Evolutionary conservation across 1,140 invertebrate species (phyloP), one percentile per base, ranked within the genome.

Genomic region (Lepidurus couesii): DNA sequence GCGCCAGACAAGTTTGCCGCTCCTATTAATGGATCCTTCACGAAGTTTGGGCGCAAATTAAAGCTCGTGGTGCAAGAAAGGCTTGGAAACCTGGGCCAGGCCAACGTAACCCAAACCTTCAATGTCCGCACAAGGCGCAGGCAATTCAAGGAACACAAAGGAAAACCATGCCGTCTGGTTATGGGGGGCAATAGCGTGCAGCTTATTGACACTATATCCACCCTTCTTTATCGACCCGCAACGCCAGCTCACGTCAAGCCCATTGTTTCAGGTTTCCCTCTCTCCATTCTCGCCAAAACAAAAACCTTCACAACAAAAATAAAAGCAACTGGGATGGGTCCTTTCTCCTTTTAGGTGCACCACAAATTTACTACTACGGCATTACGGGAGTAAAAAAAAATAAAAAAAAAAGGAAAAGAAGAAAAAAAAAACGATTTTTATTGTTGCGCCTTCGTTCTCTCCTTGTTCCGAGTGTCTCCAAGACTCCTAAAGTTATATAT

Each of bases 151-250:
- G 16, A 65, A 7, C 16, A 21, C 53, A 65, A 65, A 65, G 53
- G 53, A 65, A 65, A 65, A 65, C 53, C 53, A 65, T 65, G 21
- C 53, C 9, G 53, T 65, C 53, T 65, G 53, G 53, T 65, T 65
- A 65, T 65, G 13, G 53, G 34, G 21, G 53, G 53, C 53, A 65
- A 65, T 65, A 65, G 53, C 53, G 53, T 65, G 53, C 53, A 16
- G 53, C 53, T 65, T 65, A 65, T 65, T 65, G 53, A 65, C 53
- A 65, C 53, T 65, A 16, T 65, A 65, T 65, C 53, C 53, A 65
- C 53, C 34, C 53, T 65, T n/a, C 53, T 9, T 65, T 65, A 65
- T 65, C 53, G 53, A 65, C 53, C 53, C 53, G 13, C 53, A 16
- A 65, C 9, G 8, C 13, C 53, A 65, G 21, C 53, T 65, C 53